Base-by-base conservation (phyloP, 1,140 invertebrate genomes). In the Epicauta chinensis region DNA sequence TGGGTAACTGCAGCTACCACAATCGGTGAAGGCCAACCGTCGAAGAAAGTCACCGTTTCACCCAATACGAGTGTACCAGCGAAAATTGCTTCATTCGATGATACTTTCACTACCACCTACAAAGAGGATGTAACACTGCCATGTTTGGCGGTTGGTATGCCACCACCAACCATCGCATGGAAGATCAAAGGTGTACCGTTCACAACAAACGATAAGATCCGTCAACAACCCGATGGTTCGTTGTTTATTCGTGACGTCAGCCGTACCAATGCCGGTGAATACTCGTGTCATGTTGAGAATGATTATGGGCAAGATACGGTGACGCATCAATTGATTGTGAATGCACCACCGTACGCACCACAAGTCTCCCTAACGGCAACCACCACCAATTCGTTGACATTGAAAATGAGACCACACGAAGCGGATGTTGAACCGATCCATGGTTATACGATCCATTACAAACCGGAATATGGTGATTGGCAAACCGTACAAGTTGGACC, bases 1-100 rank as follows among this genome's bases (percentile, higher is more conserved):
- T 95, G 91, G 91, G 91, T 96, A 0, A 94, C 91, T 10, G 91
- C 91, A 32, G 91, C 89, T 38, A 96, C 92, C 0, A 87, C 87
- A 51, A 93, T 94, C 63, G 92, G 92, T 4, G 92, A 95, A 80
- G 91, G 92, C 32, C 86, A 91, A 73, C 80, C 86, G 34, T 93
- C 90, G 16, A 87, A 90, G 62, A 86, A 86, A 43, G 89, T 91
- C 31, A 83, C 83, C 6, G 80, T 91, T 48, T 85, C 86, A 61
- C 88, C 90, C 15, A 90, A 83, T 56, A 83, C 81, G 55, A 86
- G 89, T 78, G 84, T 94, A 55, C 92, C 93, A 38, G 90, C 91
- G 4, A 92, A 91, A 70, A 93, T 93, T 60, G 90, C 90, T 35
- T 93, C 90, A 0, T 94, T 94, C 69, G 90, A 93, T 68, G 89